Evolutionary conservation across 2,113 vertebrate genomes (phyloP).

Genomic region (Anas platyrhynchos): DNA sequence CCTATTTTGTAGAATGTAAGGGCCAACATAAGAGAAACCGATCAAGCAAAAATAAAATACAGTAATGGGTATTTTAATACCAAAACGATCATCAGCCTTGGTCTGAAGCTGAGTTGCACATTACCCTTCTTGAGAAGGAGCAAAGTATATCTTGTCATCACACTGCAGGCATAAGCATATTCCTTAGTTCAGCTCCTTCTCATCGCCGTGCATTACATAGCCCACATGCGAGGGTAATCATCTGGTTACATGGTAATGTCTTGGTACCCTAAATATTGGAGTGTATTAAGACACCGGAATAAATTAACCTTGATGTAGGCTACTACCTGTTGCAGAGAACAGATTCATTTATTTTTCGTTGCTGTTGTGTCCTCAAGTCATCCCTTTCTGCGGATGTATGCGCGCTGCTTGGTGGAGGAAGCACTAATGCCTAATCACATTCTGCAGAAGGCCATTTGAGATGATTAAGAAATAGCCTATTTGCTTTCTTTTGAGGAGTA

Average conservation of each 20-base stretch:
- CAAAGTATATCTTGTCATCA: neutral
- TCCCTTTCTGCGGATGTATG: neutral
- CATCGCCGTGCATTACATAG: accelerated
- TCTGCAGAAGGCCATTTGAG: neutral
- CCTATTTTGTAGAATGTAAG: neutral
- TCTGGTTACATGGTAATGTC: neutral
- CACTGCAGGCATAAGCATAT: neutral
- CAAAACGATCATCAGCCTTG: neutral
- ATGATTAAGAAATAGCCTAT: neutral
- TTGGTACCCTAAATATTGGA: neutral
- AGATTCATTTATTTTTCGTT: neutral
- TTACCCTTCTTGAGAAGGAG: neutral
- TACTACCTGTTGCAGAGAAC: neutral
- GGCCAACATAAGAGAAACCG: neutral
- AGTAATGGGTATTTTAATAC: neutral
- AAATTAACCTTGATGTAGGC: neutral
- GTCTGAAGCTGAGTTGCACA: neutral
- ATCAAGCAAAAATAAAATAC: neutral
- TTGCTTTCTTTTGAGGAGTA: neutral
- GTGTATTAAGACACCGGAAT: neutral
- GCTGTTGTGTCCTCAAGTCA: neutral
- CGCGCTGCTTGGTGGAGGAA: neutral
- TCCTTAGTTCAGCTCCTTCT: neutral
- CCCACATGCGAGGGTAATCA: neutral
- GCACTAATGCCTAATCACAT: neutral